These are phyloP conservation scores for Ceramica pisi DNA, from an alignment of 2,888 invertebrate species.

Conservation along the genomic window DNA sequence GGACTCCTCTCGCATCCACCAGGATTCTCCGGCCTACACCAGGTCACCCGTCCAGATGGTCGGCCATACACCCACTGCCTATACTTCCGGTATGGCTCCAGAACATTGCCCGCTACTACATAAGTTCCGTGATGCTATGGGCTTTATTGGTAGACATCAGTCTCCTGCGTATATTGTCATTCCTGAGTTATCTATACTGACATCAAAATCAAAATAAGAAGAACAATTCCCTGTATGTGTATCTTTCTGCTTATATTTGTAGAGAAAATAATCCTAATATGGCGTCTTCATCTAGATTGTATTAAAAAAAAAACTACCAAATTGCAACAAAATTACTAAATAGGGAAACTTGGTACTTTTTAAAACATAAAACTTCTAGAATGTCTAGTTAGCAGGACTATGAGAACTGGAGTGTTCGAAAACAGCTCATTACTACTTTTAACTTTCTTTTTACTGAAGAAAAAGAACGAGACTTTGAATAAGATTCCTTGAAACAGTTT, in stretches of 20 bases:
- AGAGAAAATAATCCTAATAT: neutral
- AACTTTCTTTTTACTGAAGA: neutral
- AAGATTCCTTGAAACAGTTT: conserved; percentile 20
- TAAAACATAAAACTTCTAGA: conserved; percentile 30
- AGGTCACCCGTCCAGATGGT: too few relatives aligned
- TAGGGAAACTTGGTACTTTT: conserved; percentile 35
- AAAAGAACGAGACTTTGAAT: conserved; percentile 18
- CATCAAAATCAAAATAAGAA: too few relatives aligned
- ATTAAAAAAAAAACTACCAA: conserved; percentile 26
- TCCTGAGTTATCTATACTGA: too few relatives aligned
- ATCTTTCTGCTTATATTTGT: neutral
- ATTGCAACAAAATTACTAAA: conserved; percentile 7
- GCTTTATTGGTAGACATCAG: too few relatives aligned
- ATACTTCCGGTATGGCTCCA: too few relatives aligned
- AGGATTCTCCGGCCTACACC: too few relatives aligned
- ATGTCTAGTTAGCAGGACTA: conserved; percentile 13
- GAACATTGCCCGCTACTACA: too few relatives aligned
- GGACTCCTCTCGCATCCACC: too few relatives aligned
- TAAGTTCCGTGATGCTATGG: too few relatives aligned
- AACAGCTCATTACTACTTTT: conserved; percentile 43
- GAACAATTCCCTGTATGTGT: too few relatives aligned
- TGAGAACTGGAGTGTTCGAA: conserved; percentile 28
- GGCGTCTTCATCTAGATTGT: neutral
- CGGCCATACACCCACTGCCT: too few relatives aligned
- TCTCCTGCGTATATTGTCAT: too few relatives aligned